A percentile compares a stretch with the other conserved stretches of the same genome.
phyloP scores from a whole-genome alignment of 2,797 vertebrate genomes.

The Scolopax bukidnonensis region DNA sequence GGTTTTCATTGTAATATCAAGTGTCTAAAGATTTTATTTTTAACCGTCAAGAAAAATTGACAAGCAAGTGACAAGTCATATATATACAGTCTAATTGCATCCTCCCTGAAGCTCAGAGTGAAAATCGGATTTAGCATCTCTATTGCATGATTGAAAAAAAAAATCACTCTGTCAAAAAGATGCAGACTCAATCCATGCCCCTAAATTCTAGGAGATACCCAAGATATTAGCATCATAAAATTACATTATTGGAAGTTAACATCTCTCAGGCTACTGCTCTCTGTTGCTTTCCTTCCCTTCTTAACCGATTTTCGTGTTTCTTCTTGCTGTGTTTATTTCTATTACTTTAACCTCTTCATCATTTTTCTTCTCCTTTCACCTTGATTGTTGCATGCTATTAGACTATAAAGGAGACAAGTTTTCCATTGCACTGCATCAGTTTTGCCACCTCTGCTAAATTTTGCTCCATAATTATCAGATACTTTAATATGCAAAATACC shows the following conservation, averaged over 20 bases:
- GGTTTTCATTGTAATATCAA: conserved; percentile 62
- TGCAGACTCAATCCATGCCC: background rate
- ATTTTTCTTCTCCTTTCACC: background rate
- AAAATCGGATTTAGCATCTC: conserved; percentile 61
- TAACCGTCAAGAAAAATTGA: conserved; percentile 58
- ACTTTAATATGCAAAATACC: conserved; percentile 1
- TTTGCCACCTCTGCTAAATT: background rate
- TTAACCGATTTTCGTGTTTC: conserved; percentile 1
- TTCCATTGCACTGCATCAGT: background rate
- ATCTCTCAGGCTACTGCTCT: background rate
- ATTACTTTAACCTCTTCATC: background rate
- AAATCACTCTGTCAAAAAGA: conserved; percentile 39
- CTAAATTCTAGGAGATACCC: conserved; percentile 23
- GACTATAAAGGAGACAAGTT: background rate
- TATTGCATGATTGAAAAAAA: conserved; percentile 17
- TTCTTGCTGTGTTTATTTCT: conserved; percentile 3
- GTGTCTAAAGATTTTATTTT: conserved; percentile 68
- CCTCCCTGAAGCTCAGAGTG: conserved; percentile 15
- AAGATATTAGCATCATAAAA: conserved; percentile 53
- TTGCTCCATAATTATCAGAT: background rate
- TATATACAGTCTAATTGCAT: conserved; percentile 63
- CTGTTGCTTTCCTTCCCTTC: background rate
- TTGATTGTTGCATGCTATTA: background rate
- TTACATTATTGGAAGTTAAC: conserved; percentile 24
- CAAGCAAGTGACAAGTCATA: conserved; percentile 68